These are phyloP conservation scores for Euphysa ruthae DNA, from an alignment of 30 jellyfish, hydroid and myxozoan genomes.

Conservation along the genomic window DNA sequence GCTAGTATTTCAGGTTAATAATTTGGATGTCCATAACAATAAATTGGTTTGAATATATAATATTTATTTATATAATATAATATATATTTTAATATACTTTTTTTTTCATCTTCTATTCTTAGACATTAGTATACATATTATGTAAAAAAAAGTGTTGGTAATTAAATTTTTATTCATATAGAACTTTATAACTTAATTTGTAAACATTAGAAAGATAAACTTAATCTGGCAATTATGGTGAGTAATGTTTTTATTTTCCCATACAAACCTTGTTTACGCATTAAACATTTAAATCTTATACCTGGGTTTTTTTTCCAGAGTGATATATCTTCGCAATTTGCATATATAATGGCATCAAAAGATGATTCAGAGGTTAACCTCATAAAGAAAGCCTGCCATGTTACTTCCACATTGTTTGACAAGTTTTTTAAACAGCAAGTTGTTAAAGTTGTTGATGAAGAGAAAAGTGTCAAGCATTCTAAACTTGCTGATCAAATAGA, in stretches of 20 bases:
- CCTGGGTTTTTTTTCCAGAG: slow-evolving; percentile 43
- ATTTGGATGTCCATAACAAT: too few relatives aligned
- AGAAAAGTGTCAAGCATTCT: slow-evolving; percentile 83
- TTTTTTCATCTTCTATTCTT: too few relatives aligned
- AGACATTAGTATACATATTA: too few relatives aligned
- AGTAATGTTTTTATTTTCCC: neutral
- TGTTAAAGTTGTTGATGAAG: slow-evolving; percentile 48
- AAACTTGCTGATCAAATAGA: slow-evolving; percentile 91
- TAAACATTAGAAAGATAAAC: too few relatives aligned
- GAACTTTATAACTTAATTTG: too few relatives aligned
- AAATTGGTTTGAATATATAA: too few relatives aligned
- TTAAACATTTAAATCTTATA: neutral
- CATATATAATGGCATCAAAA: slow-evolving; percentile 76
- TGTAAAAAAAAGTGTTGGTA: too few relatives aligned
- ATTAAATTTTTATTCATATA: too few relatives aligned
- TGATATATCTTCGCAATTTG: slow-evolving; percentile 79
- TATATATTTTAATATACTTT: too few relatives aligned
- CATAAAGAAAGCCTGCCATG: slow-evolving; percentile 86
- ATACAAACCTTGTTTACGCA: neutral
- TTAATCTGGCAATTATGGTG: neutral
- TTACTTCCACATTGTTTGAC: slow-evolving; percentile 75
- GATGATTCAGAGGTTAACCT: slow-evolving; percentile 67
- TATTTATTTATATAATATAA: too few relatives aligned
- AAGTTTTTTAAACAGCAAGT: slow-evolving; percentile 90
- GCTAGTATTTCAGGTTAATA: too few relatives aligned